Conservation (phyloP, 1,140 invertebrate species). For the Lineus longissimus region DNA sequence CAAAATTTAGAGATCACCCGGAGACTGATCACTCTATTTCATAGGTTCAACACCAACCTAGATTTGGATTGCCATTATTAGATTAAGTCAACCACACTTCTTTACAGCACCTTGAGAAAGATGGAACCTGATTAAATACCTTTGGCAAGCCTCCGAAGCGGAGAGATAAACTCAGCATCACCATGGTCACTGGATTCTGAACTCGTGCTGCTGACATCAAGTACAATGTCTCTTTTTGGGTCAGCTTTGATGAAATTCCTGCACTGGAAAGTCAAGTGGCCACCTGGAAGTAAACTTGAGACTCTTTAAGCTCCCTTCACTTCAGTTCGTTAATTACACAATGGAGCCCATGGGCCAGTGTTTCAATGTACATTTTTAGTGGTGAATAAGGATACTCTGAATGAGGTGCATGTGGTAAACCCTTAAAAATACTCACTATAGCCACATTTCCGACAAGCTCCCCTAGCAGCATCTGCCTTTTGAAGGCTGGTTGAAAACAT, state of each 20-base stretch:
- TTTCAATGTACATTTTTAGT: background rate
- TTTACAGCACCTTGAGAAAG: too few species aligned
- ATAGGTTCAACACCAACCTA: too few species aligned
- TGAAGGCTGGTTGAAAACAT: too few species aligned
- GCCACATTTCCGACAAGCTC: background rate
- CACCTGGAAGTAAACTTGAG: constrained; percentile 56
- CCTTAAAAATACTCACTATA: background rate
- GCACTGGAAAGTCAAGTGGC: constrained; percentile 94
- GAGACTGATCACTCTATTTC: too few species aligned
- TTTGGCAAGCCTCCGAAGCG: constrained; percentile 33
- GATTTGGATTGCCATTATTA: too few species aligned
- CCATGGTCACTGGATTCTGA: constrained; percentile 64
- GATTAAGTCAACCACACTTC: too few species aligned
- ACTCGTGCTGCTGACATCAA: constrained; percentile 93
- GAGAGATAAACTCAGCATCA: constrained; percentile 64
- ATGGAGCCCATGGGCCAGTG: constrained; percentile 7
- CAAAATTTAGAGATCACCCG: too few species aligned
- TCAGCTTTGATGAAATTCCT: constrained; percentile 91
- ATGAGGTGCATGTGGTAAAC: background rate
- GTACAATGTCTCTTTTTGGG: constrained; percentile 73
- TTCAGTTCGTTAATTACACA: background rate
- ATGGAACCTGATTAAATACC: too few species aligned
- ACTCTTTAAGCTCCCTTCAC: background rate
- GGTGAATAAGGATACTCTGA: background rate
- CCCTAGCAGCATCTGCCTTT: background rate